Percentiles rank a stretch among this genome's conserved stretches.
Evolutionary conservation across 2,888 invertebrate species (phyloP).

Genomic region (Heliconius erato): DNA sequence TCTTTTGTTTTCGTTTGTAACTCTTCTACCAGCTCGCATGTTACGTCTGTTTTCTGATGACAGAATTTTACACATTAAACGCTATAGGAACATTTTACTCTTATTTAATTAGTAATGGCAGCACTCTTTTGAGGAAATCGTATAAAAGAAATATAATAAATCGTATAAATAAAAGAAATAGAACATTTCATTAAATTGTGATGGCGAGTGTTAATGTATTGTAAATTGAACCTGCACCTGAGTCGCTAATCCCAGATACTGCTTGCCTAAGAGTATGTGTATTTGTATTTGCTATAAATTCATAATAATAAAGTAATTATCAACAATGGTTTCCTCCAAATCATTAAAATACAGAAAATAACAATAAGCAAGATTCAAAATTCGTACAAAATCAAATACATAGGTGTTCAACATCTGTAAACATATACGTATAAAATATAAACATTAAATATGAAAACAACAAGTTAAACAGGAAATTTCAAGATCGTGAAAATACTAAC

Average conservation of each 20-base stretch:
- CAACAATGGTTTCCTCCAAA: neutral
- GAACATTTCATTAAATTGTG: neutral
- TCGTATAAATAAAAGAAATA: no score
- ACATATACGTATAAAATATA: neutral
- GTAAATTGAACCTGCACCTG: neutral
- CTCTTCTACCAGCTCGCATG: slow-evolving; percentile 98
- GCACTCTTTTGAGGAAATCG: no score
- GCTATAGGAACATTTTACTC: neutral
- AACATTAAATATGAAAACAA: neutral
- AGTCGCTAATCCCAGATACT: neutral
- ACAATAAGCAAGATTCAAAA: neutral
- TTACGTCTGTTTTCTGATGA: slow-evolving; percentile 98
- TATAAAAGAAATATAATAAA: no score
- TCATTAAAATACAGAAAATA: neutral
- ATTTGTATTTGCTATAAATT: neutral
- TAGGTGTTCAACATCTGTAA: neutral
- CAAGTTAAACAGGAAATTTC: neutral
- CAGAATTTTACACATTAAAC: slow-evolving; percentile 10
- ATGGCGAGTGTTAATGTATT: neutral
- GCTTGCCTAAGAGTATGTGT: neutral
- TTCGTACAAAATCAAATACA: neutral
- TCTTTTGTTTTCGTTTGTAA: slow-evolving; percentile 98
- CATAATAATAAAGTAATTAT: neutral
- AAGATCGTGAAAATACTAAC: neutral
- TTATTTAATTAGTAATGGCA: no score